Evolutionary conservation across 1,140 invertebrate genomes (phyloP).

Genomic region (Meteorus sp.): DNA sequence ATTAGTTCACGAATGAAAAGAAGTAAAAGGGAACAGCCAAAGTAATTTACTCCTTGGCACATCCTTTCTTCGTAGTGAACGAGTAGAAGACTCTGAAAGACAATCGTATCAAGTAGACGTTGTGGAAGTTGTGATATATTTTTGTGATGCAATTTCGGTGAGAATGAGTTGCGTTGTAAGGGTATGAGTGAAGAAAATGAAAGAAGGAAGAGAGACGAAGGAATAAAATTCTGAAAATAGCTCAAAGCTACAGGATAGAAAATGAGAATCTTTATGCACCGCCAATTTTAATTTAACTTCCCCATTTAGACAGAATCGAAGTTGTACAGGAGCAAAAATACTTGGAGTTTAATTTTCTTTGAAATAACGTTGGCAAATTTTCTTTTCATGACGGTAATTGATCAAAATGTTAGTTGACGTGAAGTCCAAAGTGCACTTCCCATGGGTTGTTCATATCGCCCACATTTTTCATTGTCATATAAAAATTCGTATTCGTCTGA

Average conservation of each 20-base stretch:
- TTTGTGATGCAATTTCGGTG: background rate
- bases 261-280: constrained; percentile 2
- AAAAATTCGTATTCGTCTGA: too few species aligned
- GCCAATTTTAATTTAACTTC: constrained; percentile 2
- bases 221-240: background rate
- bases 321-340: background rate
- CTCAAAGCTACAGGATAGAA: background rate
- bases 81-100: background rate
- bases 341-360: too few species aligned
- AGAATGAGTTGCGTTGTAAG: too few species aligned
- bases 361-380: background rate
- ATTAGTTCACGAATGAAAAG: too few species aligned
- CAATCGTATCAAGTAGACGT: background rate
- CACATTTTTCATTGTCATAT: too few species aligned
- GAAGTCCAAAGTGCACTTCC: too few species aligned
- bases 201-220: background rate
- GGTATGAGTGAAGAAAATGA: background rate
- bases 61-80: background rate
- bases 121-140: background rate
- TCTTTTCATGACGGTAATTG: too few species aligned
- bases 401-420: too few species aligned
- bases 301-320: background rate
- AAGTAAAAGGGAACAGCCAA: background rate
- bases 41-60: background rate
- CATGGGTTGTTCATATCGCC: too few species aligned